phyloP scores from a whole-genome alignment of 2,113 vertebrate species.

The Romanogobio albipinnatus region DNA sequence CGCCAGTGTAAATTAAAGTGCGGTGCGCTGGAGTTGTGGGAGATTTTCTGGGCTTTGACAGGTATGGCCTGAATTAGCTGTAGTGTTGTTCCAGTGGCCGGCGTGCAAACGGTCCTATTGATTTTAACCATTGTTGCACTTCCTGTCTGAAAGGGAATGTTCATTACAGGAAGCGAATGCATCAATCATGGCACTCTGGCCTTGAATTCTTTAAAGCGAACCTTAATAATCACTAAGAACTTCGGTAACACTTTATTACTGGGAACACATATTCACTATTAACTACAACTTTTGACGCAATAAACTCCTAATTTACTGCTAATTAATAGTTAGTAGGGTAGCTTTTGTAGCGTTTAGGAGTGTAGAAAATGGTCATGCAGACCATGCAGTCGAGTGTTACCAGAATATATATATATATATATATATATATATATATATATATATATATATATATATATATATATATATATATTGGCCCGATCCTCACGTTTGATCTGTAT shows the following conservation, averaged over 20 bases:
- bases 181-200: slow-evolving; percentile 76
- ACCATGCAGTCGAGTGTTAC: too few species aligned
- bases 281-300: too few species aligned
- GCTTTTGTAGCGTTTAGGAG: too few species aligned
- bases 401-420: too few species aligned
- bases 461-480: too few species aligned
- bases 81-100: slow-evolving; percentile 78
- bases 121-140: slow-evolving; percentile 80
- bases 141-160: slow-evolving; percentile 78
- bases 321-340: too few species aligned
- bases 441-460: too few species aligned
- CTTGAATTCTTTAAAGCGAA: slow-evolving; percentile 64
- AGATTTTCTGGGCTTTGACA: slow-evolving; percentile 78
- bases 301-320: too few species aligned
- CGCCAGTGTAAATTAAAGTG: slow-evolving; percentile 76
- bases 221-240: background rate
- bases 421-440: too few species aligned
- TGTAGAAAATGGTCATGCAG: too few species aligned
- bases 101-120: slow-evolving; percentile 76
- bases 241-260: too few species aligned
- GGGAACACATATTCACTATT: too few species aligned
- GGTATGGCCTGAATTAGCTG: slow-evolving; percentile 79
- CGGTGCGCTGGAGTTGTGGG: slow-evolving; percentile 67
- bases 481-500: slow-evolving; percentile 35
- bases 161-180: slow-evolving; percentile 74